A percentile compares a stretch with the other conserved stretches of the same genome.
These are phyloP conservation scores for Ephialtes manifestator DNA, from an alignment of 2,888 invertebrate species.

Conservation along the genomic window DNA sequence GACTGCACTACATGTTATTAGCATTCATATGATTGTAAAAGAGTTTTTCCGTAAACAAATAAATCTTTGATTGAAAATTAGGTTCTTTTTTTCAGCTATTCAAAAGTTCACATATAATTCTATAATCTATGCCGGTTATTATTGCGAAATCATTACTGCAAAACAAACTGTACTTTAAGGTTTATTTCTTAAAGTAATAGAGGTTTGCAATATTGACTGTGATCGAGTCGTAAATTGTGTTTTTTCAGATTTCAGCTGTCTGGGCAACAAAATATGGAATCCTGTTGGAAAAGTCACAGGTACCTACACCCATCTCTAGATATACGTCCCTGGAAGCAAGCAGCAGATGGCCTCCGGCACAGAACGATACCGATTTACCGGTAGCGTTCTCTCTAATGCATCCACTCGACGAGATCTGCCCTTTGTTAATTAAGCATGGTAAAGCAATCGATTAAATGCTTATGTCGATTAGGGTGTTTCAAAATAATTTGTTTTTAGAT, in stretches of 20 bases:
- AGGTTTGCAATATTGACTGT: constrained; percentile 5
- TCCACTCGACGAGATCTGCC: constrained; percentile 96
- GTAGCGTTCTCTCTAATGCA: constrained; percentile 95
- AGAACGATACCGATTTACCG: constrained; percentile 87
- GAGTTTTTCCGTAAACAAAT: no score
- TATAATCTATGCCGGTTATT: no score
- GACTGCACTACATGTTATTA: no score
- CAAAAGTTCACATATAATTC: neutral
- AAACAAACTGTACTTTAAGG: neutral
- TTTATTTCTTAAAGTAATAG: neutral
- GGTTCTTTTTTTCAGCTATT: no score
- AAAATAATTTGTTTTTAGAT: no score
- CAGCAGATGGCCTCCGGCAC: constrained; percentile 76
- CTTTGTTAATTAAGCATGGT: constrained; percentile 91
- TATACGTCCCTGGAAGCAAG: constrained; percentile 80
- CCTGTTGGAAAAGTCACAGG: constrained; percentile 90
- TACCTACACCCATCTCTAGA: constrained; percentile 74
- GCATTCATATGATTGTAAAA: no score
- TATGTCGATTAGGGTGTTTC: no score
- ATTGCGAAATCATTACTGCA: no score
- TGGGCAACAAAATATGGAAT: constrained; percentile 96
- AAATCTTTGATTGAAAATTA: no score
- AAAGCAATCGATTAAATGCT: constrained; percentile 70
- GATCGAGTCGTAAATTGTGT: neutral
- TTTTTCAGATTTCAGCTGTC: constrained; percentile 91